phyloP scores from a whole-genome alignment of 2,113 vertebrate species.

The Corapipo altera region DNA sequence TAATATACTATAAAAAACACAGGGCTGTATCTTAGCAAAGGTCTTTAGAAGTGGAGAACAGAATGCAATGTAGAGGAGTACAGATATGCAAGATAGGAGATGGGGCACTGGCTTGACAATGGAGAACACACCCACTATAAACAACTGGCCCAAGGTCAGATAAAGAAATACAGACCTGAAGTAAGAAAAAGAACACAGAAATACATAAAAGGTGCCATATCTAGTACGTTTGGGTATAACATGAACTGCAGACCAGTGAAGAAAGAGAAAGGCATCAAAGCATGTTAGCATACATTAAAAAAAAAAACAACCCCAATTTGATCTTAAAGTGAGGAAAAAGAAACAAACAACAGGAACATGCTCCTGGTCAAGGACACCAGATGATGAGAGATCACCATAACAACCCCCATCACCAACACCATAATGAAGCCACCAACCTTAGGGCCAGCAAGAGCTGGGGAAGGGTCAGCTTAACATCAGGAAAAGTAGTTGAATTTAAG shows the following conservation, averaged over 20 bases:
- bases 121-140: background rate
- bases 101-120: background rate
- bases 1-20: background rate
- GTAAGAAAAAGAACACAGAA: background rate
- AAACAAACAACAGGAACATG: background rate
- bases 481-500: background rate
- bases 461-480: background rate
- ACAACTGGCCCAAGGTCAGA: background rate
- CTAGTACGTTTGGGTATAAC: background rate
- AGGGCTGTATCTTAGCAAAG: background rate
- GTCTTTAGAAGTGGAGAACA: background rate
- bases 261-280: background rate
- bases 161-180: background rate
- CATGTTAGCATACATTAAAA: background rate
- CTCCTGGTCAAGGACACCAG: background rate
- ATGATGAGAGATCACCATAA: background rate
- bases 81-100: background rate
- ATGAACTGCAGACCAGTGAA: background rate
- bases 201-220: accelerated
- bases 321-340: background rate
- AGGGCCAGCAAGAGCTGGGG: background rate
- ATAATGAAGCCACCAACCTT: background rate
- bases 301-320: accelerated
- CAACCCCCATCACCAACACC: background rate
- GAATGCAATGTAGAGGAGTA: background rate